A percentile compares a stretch with the other conserved stretches of the same genome.
Conservation (phyloP, 1,140 invertebrate species). For the Pseudomyrmex cubaensis region DNA sequence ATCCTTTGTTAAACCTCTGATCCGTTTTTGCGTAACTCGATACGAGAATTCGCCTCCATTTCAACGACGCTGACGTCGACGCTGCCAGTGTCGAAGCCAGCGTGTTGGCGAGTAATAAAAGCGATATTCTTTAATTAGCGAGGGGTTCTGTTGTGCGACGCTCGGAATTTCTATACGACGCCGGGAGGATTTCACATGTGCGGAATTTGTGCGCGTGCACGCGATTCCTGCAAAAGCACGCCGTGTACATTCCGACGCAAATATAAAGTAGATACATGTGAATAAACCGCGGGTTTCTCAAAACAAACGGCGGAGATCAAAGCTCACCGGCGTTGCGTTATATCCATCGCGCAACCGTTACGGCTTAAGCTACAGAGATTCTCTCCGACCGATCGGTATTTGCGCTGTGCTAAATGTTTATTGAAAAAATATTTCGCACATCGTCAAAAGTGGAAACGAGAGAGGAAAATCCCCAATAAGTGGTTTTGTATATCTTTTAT, state of each 20-base stretch:
- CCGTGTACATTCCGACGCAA: not conserved
- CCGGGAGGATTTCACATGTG: not conserved
- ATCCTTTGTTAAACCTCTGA: conserved; percentile 46
- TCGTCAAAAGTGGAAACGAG: not conserved
- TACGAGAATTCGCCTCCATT: conserved; percentile 10
- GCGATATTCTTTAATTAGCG: conserved; percentile 40
- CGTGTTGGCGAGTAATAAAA: conserved; percentile 12
- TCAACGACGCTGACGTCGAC: not conserved
- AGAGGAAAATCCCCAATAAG: not conserved
- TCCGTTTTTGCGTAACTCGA: conserved; percentile 34
- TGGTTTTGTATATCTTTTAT: not conserved
- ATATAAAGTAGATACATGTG: conserved; percentile 12
- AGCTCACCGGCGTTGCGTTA: not conserved
- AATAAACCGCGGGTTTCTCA: not conserved
- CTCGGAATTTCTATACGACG: conserved; percentile 6
- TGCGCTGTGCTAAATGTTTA: conserved; percentile 13
- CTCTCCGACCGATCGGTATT: not conserved
- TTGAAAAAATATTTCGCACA: conserved; percentile 30
- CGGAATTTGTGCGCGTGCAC: not conserved
- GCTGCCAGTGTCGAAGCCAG: not conserved
- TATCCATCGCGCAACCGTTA: not conserved
- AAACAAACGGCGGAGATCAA: conserved; percentile 48
- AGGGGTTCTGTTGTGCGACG: not conserved
- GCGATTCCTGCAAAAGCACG: not conserved
- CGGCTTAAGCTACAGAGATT: not conserved